phyloP scores from a whole-genome alignment of 2,113 vertebrate species.

The Cynoglossus semilaevis region DNA sequence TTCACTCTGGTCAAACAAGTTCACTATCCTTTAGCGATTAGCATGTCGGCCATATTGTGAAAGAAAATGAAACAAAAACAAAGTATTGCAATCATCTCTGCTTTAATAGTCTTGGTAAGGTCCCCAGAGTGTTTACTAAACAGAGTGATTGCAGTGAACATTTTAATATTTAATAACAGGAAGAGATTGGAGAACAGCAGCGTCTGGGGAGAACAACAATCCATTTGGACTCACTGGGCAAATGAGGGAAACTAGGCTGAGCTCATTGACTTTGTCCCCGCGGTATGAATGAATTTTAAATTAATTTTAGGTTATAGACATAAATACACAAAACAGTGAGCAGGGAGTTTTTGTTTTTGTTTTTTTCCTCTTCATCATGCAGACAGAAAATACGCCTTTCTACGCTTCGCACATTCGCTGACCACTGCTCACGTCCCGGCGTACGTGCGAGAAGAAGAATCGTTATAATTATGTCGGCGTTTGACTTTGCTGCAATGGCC shows the following conservation, averaged over 20 bases:
- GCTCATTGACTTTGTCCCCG: slow-evolving; percentile 64
- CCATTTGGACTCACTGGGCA: slow-evolving; percentile 67
- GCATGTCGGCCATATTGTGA: slow-evolving; percentile 39
- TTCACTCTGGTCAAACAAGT: slow-evolving; percentile 31
- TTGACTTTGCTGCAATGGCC: too few species aligned
- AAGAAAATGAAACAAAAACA: slow-evolving; percentile 65
- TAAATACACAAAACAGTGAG: slow-evolving; percentile 55
- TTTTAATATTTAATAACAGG: slow-evolving; percentile 78
- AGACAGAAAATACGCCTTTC: background rate
- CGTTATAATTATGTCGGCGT: too few species aligned
- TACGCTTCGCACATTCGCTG: too few species aligned
- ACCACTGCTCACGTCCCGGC: too few species aligned
- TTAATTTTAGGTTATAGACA: slow-evolving; percentile 58
- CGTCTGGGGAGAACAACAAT: slow-evolving; percentile 69
- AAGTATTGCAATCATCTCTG: slow-evolving; percentile 61
- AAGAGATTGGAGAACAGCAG: slow-evolving; percentile 64
- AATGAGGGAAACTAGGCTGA: slow-evolving; percentile 68
- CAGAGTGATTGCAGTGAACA: slow-evolving; percentile 69
- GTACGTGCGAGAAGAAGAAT: too few species aligned
- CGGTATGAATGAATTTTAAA: slow-evolving; percentile 71
- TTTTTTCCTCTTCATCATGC: slow-evolving; percentile 5
- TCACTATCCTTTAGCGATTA: slow-evolving; percentile 49
- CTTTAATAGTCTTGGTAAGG: slow-evolving; percentile 61
- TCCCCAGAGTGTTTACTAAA: slow-evolving; percentile 72
- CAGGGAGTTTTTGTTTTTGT: background rate